Conservation (phyloP, 2,113 vertebrate genomes). For the Heterotis niloticus region DNA sequence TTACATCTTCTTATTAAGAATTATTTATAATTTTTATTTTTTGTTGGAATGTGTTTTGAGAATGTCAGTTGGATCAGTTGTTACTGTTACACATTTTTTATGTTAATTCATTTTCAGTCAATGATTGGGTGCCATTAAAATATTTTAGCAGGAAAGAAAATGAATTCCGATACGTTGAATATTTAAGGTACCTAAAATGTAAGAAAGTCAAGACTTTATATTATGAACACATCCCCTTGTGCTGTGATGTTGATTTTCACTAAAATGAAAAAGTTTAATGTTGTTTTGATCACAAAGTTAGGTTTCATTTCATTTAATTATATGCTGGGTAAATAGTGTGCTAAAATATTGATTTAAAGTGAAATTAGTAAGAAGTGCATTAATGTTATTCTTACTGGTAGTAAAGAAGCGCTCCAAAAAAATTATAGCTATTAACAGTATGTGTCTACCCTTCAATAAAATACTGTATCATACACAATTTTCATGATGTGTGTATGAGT, state of each 20-base stretch:
- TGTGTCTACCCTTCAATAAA: background rate
- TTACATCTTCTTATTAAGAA: constrained; percentile 43
- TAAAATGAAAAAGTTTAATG: constrained; percentile 15
- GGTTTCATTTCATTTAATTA: background rate
- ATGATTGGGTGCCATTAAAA: background rate
- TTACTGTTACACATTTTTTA: background rate
- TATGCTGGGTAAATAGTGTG: background rate
- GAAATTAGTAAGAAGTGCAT: background rate
- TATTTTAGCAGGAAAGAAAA: constrained; percentile 2
- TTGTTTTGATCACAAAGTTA: constrained; percentile 11
- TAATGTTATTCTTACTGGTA: background rate
- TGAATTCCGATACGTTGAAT: too few relatives aligned
- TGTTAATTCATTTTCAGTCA: background rate
- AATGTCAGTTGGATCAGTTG: too few relatives aligned
- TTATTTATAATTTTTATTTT: constrained; percentile 3
- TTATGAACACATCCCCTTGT: background rate
- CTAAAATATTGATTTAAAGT: background rate
- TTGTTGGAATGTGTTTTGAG: too few relatives aligned
- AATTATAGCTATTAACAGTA: background rate
- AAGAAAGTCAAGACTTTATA: constrained; percentile 4
- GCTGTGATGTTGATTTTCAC: constrained; percentile 4
- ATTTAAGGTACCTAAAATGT: constrained; percentile 2
- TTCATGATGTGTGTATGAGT: background rate
- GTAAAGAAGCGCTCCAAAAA: background rate
- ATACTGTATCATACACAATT: background rate